A percentile compares a stretch with the other conserved stretches of the same genome.
These are phyloP conservation scores for Candoia aspera DNA, from an alignment of 2,113 vertebrate genomes.

Conservation along the genomic window DNA sequence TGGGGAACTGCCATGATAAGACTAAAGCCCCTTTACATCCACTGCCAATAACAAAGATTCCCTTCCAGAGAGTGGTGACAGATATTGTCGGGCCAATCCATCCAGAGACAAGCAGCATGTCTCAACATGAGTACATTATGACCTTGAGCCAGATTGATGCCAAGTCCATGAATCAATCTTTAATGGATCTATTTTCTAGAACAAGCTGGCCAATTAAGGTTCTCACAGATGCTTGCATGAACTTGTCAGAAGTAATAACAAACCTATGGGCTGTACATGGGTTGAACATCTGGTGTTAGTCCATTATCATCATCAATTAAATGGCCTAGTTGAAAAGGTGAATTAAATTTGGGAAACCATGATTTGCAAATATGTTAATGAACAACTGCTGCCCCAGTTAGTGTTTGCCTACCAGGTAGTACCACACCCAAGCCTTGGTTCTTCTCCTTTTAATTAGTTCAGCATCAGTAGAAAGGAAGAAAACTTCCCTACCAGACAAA, in stretches of 20 bases:
- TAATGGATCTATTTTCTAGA: not conserved
- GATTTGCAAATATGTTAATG: not conserved
- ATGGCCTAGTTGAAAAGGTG: not conserved
- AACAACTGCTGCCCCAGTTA: not conserved
- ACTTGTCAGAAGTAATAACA: not conserved
- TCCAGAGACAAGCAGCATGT: not conserved
- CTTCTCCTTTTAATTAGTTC: not conserved
- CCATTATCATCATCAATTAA: not conserved
- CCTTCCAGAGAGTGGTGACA: not conserved
- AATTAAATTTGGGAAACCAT: not conserved
- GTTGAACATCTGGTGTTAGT: not conserved
- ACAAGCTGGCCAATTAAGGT: not conserved
- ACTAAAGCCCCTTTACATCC: not conserved
- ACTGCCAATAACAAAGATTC: not conserved
- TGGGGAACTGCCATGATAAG: not conserved
- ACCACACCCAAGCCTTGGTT: not conserved
- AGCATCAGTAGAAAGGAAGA: not conserved
- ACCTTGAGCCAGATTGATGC: not conserved
- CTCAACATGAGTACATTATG: not conserved
- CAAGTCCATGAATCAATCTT: not conserved
- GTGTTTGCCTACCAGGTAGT: not conserved
- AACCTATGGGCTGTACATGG: not conserved
- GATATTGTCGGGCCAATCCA: not conserved
- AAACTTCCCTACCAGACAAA: not conserved
- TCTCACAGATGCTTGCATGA: not conserved